phyloP scores from a whole-genome alignment of 2,113 vertebrate genomes.

The Pholis gunnellus region DNA sequence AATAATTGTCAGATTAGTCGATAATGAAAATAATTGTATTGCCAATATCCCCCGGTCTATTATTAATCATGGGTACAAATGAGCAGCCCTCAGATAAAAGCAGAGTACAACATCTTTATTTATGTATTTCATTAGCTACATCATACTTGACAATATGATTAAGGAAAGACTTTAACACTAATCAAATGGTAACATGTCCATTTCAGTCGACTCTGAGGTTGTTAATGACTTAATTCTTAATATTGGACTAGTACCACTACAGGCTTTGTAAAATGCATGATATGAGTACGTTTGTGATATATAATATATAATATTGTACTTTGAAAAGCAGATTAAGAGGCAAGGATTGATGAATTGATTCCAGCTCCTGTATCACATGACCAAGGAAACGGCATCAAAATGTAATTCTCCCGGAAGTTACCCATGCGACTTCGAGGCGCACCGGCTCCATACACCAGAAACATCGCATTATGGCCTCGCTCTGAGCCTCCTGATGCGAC shows the following conservation, averaged over 20 bases:
- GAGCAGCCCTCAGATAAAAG: neutral
- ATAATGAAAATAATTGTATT: neutral
- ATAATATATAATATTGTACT: no score
- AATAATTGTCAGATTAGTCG: neutral
- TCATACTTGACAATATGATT: neutral
- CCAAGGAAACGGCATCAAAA: constrained; percentile 55
- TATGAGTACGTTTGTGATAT: neutral
- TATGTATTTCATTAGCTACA: neutral
- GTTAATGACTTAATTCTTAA: neutral
- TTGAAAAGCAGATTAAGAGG: neutral
- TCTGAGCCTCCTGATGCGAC: constrained; percentile 71
- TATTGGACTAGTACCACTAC: neutral
- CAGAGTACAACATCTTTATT: neutral
- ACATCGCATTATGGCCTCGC: constrained; percentile 81
- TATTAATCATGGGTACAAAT: neutral
- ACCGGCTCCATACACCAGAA: constrained; percentile 76
- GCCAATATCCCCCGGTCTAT: neutral
- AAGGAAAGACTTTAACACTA: neutral
- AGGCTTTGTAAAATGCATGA: neutral
- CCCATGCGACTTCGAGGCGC: constrained; percentile 77
- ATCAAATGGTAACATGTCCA: neutral
- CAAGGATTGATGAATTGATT: neutral
- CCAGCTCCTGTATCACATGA: constrained; percentile 72
- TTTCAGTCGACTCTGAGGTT: neutral
- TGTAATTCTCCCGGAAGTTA: constrained; percentile 81